phyloP scores from a whole-genome alignment of 2,888 invertebrate genomes.

The Cerastis rubricosa region DNA sequence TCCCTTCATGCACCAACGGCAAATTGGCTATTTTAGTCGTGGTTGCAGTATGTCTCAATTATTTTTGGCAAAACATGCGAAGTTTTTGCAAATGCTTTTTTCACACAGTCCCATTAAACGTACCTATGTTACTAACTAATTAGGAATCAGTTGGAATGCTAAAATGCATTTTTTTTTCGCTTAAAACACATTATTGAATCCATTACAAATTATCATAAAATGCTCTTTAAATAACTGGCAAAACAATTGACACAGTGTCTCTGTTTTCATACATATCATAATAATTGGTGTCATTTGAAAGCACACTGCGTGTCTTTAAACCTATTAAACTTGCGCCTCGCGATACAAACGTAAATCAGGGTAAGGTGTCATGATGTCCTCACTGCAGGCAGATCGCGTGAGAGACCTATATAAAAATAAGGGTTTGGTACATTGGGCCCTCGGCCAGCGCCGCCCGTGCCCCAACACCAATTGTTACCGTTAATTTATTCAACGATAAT shows the following conservation, averaged over 20 bases:
- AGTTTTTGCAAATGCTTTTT: background rate
- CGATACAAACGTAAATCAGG: conserved; percentile 48
- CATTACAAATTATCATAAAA: background rate
- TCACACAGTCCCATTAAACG: background rate
- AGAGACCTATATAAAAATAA: conserved; percentile 66
- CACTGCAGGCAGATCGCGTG: conserved; percentile 83
- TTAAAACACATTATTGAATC: background rate
- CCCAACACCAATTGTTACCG: conserved; percentile 84
- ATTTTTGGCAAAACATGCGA: conserved; percentile 4
- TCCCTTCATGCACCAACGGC: background rate
- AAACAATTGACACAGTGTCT: background rate
- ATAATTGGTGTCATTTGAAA: conserved; percentile 39
- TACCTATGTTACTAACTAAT: background rate
- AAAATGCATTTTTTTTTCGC: background rate
- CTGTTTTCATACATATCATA: background rate
- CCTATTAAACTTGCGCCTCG: conserved; percentile 47
- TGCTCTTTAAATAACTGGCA: background rate
- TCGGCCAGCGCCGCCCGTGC: conserved; percentile 75
- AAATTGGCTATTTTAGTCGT: conserved; percentile 20
- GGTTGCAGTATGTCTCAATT: conserved; percentile 1
- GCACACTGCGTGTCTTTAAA: conserved; percentile 38
- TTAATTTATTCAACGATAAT: conserved; percentile 79
- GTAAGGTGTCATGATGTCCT: conserved; percentile 74
- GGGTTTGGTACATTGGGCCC: conserved; percentile 78
- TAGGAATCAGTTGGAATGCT: background rate